Evolutionary conservation across 1,140 invertebrate genomes (phyloP), one percentile per base, ranked within the genome.

Genomic region (Eciton burchellii): DNA sequence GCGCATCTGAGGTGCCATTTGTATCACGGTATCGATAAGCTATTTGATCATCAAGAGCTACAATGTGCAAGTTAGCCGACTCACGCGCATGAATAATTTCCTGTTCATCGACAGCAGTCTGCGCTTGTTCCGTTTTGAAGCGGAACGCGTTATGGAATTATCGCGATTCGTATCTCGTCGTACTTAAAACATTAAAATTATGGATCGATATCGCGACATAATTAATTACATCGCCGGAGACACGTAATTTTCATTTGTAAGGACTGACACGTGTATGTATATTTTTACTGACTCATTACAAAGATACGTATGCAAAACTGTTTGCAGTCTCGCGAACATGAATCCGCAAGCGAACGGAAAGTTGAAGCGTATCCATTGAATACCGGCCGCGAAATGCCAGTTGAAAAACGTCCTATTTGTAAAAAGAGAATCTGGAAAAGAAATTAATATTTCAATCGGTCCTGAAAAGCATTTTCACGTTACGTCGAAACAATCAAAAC

Each of bases 391-490:
- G 6, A 35, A 49, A 65, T 24, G 4, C 4, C 65, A 29, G 52
- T 54, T n/a, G n/a, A 41, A 16, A 76, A 76, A 76, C 52, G 6
- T 63, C n/a, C 8, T 63, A 41, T 12, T 8, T 54, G 16, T 41
- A 68, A 43, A 66, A 45, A 26, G n/a, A 47, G 29, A 35, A 9
- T 63, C 1, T 16, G n/a, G 11, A 11, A 6, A 79, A 79, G 43
- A 43, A 65, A 62, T 74, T 19, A 47, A 76, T 65, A 65, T 65
- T 76, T 54, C 45, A 49, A 21, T 65, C 29, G 59, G 0, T 1
- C 16, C 24, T n/a, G 21, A 79, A 79, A 79, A 79, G 63, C 49
- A 56, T 68, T 79, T 79, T 52, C 35, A 43, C 56, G 62, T 70
- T 79, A 5, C n/a, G 19, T 26, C n/a, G 43, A 68, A 29, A 54